These are phyloP conservation scores for Pheosia gnoma DNA, from an alignment of 2,888 invertebrate species.

Conservation along the genomic window DNA sequence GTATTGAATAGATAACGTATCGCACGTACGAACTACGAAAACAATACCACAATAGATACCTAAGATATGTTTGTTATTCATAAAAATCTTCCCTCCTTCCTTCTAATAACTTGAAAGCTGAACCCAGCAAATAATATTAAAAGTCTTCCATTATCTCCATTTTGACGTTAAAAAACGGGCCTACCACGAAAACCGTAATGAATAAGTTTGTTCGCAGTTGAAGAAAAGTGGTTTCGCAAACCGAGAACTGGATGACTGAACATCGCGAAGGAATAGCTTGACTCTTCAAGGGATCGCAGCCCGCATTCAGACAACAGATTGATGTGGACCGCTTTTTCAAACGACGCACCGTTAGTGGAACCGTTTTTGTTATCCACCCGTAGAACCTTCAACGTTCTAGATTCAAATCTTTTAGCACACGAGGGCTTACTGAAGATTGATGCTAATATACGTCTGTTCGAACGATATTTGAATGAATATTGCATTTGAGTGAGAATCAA, in stretches of 20 bases:
- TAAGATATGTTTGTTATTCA: neutral
- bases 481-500: slow-evolving; percentile 6
- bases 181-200: slow-evolving; percentile 45
- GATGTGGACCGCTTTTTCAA: slow-evolving; percentile 59
- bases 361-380: slow-evolving; percentile 50
- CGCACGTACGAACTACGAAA: neutral
- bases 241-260: slow-evolving; percentile 47
- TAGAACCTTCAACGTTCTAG: slow-evolving; percentile 35
- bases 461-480: slow-evolving; percentile 14
- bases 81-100: neutral
- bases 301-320: slow-evolving; percentile 56
- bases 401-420: slow-evolving; percentile 35
- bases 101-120: neutral
- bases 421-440: slow-evolving; percentile 40
- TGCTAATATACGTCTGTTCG: slow-evolving; percentile 30
- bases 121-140: slow-evolving; percentile 1
- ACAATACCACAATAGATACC: neutral
- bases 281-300: slow-evolving; percentile 55
- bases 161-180: slow-evolving; percentile 10
- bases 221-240: slow-evolving; percentile 47
- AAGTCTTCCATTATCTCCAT: slow-evolving; percentile 1
- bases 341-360: slow-evolving; percentile 37
- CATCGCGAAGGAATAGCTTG: slow-evolving; percentile 55
- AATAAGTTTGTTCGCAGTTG: slow-evolving; percentile 50
- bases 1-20: too few species aligned